Base-by-base conservation (phyloP, 2,888 invertebrate species). In the Acanthosepion pharaonis region DNA sequence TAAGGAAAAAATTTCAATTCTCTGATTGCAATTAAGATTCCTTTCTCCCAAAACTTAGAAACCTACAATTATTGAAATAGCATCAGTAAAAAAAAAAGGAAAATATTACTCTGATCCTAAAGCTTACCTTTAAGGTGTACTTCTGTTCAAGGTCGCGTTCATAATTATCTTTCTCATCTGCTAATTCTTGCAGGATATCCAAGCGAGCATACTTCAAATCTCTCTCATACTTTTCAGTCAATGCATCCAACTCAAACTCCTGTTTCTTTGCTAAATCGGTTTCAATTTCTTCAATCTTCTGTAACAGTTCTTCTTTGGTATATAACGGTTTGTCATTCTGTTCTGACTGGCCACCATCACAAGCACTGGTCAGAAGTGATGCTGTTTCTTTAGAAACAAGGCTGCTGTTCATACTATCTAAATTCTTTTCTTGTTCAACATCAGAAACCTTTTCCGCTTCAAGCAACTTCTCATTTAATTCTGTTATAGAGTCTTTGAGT, bases 231-330 rank as follows among this genome's bases (percentile, higher is more conserved):
- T 96, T 96, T 53, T 95, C 95, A 23, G 96, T 95, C 92, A 95
- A 95, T n/a, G 95, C 95, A 94, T 96, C 96, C 94, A 96, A 95
- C 92, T 96, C 95, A n/a, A 42, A 28, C 95, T 55, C 78, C 94
- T 94, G 94, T 95, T 95, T 94, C 93, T 91, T 94, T 93, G 51
- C n/a, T 95, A 91, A 28, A 95, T 55, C 6, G n/a, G 33, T 3
- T 93, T 94, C 51, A 95, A n/a, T 92, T 95, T 95, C 55, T 94
- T 93, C 94, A 55, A 78, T 25, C 48, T 92, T 94, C 28, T 53
- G 93, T 18, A 93, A 91, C 49, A 94, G 42, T 91, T 94, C n/a
- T 59, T 94, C 94, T 55, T 92, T 28, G 28, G 94, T 92, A 51
- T 93, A 94, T 18, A 20, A 91, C 18, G 59, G 59, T 28, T 94